A percentile compares a stretch with the other conserved stretches of the same genome.
Conservation (phyloP, 2,888 invertebrate species). For the Drosophila lutescens region DNA sequence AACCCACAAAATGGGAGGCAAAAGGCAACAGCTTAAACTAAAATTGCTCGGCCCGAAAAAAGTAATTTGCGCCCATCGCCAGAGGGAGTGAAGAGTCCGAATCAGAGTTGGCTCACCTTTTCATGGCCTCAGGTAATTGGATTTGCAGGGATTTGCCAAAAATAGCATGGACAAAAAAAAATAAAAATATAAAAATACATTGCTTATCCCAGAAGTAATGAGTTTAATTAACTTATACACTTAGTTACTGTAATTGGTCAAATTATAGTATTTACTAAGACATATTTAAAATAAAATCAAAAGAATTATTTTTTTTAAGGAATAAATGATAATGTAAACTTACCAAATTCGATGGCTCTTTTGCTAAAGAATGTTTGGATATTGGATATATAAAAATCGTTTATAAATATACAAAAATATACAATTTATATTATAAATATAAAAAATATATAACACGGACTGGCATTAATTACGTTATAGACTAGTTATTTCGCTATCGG, state of each 20-base stretch:
- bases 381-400: not conserved
- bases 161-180: constrained; percentile 5
- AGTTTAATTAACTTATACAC: not conserved
- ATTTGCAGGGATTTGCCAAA: constrained; percentile 14
- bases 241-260: no score
- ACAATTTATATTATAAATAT: constrained; percentile 35
- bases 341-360: no score
- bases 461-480: constrained; percentile 50
- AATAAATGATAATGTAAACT: no score
- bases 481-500: constrained; percentile 76
- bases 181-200: constrained; percentile 5
- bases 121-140: constrained; percentile 2
- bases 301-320: no score
- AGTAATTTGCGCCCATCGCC: constrained; percentile 31
- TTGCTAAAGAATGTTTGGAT: not conserved
- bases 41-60: constrained; percentile 24
- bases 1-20: not conserved
- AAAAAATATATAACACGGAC: constrained; percentile 21
- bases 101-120: not conserved
- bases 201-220: not conserved
- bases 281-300: no score
- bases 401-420: constrained; percentile 19
- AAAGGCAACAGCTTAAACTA: constrained; percentile 30
- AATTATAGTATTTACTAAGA: no score
- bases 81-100: constrained; percentile 4